Base-by-base conservation (phyloP, 2,113 vertebrate genomes). In the Plotosus lineatus region DNA sequence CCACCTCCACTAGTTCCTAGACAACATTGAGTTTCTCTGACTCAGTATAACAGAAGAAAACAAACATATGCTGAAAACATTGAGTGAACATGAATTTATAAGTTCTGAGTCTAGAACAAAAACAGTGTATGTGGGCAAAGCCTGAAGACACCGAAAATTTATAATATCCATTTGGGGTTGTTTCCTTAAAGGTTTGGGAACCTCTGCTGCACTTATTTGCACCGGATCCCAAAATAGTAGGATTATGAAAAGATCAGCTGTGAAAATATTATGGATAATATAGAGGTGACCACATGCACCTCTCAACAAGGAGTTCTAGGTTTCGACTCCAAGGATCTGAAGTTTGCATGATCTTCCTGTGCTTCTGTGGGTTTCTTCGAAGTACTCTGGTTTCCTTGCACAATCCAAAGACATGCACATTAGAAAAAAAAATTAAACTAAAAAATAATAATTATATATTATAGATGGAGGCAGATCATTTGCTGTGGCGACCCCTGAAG, bases 11-110 rank as follows among this genome's bases (percentile, higher is more conserved):
- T 50, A 31, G 68, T 72, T 72, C 17, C 68, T 50, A 48, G 46
- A 48, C 68, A 50, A 72, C 26, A 33, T 1, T 69, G 12, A 14
- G 38, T 68, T 8, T n/a, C 31, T 60, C 56, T 23, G 61, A 65
- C 61, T 65, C 65, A 42, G 63, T 66, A 44, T 15, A 69, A 69
- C 2, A 17, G 14, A 44, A 69, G 23, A 28, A 46, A 69, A 69
- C 5, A 8, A 69, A 71, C 68, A 69, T 68, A 69, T 69, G 12
- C 40, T 28, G 40, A 69, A 46, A 71, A 71, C 68, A 71, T n/a
- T 26, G 44, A 71, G n/a, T 26, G 38, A 26, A 46, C 46, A 44
- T 44, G 12, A n/a, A 26, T 46, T 68, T 65, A n/a, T 2, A 66
- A 26, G 40, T 44, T n/a, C n/a, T 40, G 63, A 66, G 40, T 66